Conservation (phyloP, 1,140 invertebrate genomes). For the Heliconius hewitsoni region DNA sequence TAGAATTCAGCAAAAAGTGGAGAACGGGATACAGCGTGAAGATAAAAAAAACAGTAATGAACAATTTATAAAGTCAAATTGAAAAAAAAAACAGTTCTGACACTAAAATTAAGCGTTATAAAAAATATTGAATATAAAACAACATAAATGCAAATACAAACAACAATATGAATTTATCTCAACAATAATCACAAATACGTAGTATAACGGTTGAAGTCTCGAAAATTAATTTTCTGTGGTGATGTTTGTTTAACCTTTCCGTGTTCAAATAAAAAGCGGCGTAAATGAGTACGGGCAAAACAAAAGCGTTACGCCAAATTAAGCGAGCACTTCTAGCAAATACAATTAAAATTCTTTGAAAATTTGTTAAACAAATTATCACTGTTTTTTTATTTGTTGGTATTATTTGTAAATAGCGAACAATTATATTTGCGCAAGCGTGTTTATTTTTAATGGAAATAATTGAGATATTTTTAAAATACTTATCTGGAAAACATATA, state of each 20-base stretch:
- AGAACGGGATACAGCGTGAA: too few species aligned
- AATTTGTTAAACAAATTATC: neutral
- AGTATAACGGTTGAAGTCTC: constrained; percentile 21
- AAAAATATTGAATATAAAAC: neutral
- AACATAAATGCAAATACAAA: constrained; percentile 2
- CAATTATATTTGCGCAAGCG: too few species aligned
- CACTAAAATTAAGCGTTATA: neutral
- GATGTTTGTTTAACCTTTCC: constrained; percentile 38
- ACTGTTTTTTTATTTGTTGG: neutral
- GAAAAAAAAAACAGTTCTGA: neutral
- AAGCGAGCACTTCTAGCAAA: constrained; percentile 23
- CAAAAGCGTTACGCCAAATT: constrained; percentile 39
- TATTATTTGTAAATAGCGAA: neutral
- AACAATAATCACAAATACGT: constrained; percentile 15
- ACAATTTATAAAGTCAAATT: too few species aligned
- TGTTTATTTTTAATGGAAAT: too few species aligned
- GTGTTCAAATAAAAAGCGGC: constrained; percentile 39
- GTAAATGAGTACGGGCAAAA: constrained; percentile 35
- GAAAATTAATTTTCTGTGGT: constrained; percentile 29
- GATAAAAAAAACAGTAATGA: too few species aligned
- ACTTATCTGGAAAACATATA: too few species aligned
- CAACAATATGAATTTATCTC: constrained; percentile 16
- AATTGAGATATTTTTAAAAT: too few species aligned
- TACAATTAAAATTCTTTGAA: neutral
- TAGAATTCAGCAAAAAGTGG: too few species aligned